Base-by-base conservation (phyloP, 2,797 vertebrate genomes). In the Aphelocoma californica region DNA sequence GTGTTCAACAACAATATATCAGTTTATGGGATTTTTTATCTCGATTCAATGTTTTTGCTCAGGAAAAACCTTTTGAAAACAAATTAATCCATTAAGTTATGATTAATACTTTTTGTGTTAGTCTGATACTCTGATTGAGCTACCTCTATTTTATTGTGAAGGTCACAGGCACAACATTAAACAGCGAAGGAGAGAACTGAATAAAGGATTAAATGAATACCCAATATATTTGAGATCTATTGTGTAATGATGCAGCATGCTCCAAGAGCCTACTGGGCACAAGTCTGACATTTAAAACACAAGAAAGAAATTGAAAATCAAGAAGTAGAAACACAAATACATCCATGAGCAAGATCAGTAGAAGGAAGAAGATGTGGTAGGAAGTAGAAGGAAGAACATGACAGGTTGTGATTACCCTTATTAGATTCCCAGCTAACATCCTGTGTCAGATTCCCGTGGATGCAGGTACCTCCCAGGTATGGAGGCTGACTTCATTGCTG, bases 1-100 rank as follows among this genome's bases (percentile, higher is more conserved):
- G 91, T 97, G 98, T 93, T 74, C 86, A 95, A 17, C 5, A 6
- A 5, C 11, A 81, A 40, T n/a, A 66, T 7, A 51, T 36, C 74
- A 50, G 36, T 8, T 67, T 16, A 40, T 3, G 51, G 36, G 18
- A 26, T n/a, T 65, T 45, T 61, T 10, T 26, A 13, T 31, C 51
- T 19, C 0, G 2, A 36, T 19, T 42, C 51, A 7, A 4, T 9
- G 14, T 1, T 75, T 66, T 50, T 47, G 15, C 14, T 47, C 29
- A 26, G 45, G 53, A 85, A 86, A 91, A 77, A 40, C 4, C 25
- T 14, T 50, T 20, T 44, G 62, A 42, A 85, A 93, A 70, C 6
- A 29, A 65, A 82, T 50, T 4, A 10, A 42, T 36, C 28, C 15
- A 20, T 34, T 12, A 34, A 48, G 5, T 77, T 83, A 48, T 1